Base-by-base conservation (phyloP, 2,888 invertebrate species). In the Formica aserva region DNA sequence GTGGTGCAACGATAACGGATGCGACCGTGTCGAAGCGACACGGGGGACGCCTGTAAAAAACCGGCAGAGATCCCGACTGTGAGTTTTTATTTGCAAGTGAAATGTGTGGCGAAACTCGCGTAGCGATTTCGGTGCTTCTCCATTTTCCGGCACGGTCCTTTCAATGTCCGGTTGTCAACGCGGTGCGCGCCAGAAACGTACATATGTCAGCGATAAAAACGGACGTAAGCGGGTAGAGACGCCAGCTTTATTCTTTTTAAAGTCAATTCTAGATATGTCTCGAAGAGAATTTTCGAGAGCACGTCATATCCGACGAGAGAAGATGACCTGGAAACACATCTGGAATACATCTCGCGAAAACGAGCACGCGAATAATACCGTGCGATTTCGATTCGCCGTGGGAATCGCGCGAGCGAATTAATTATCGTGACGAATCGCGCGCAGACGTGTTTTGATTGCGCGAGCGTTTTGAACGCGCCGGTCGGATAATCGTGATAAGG, bases 361-460 rank as follows among this genome's bases (percentile, higher is more conserved):
- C 57, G 32, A 41, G 8, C 29, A 15, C 62, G 55, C 67, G 41
- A 78, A 41, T 32, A 41, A 55, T 15, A 22, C 6, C 41, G 55
- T 9, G 62, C 55, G 63, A 48, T 32, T 57, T 69, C 35, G 32
- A 65, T 62, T 60, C 69, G 35, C 35, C 55, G 48, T 71, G 62
- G 8, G 75, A 85, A 65, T 57, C 55, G 48, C 48, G 48, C 52
- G 80, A 26, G 57, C 18, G 76, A 83, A 85, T 80, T 38, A 83
- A 87, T 83, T 80, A 67, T 76, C 52, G 71, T 66, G 67, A 87
- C 57, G 82, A 60, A 52, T 66, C 15, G 60, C 69, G 52, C 77
- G 35, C 35, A 65, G 83, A 66, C 86, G 55, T 78, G 69, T 74
- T 80, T 48, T 57, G 85, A 80, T 84, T 80, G 38, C 38, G 78